Evolutionary conservation across 2,888 invertebrate species (phyloP).

Genomic region (Platerodrilus igneus): DNA sequence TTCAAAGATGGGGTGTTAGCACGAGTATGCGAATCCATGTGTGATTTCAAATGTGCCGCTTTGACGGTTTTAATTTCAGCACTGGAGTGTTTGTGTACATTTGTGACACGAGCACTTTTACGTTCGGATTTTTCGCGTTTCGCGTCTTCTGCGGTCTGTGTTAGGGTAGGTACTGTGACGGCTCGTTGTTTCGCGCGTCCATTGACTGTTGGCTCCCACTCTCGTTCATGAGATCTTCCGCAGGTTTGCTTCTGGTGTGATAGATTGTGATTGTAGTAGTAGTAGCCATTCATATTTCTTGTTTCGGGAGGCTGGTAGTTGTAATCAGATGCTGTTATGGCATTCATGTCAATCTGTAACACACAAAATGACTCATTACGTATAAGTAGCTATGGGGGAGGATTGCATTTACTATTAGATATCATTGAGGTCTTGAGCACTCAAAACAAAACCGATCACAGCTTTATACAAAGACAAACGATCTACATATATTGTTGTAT

Average conservation of each 20-base stretch:
- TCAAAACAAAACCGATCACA: background rate
- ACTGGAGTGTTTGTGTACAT: slow-evolving; percentile 15
- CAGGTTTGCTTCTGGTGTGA: slow-evolving; percentile 33
- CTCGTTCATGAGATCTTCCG: slow-evolving; percentile 29
- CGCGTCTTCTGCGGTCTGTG: slow-evolving; percentile 33
- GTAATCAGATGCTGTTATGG: slow-evolving; percentile 51
- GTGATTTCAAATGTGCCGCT: slow-evolving; percentile 8
- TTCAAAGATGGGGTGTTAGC: slow-evolving; percentile 18
- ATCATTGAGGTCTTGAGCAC: background rate
- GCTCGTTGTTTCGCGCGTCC: slow-evolving; percentile 36
- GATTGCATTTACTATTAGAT: background rate
- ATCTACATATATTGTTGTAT: too few species aligned
- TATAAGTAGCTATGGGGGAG: background rate
- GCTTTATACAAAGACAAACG: background rate
- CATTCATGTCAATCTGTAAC: slow-evolving; percentile 54
- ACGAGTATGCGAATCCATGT: slow-evolving; percentile 13
- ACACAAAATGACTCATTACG: slow-evolving; percentile 18
- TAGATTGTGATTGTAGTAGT: slow-evolving; percentile 37
- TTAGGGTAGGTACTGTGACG: slow-evolving; percentile 39
- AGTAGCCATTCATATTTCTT: slow-evolving; percentile 42
- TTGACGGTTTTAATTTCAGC: slow-evolving; percentile 12
- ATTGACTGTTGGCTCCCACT: slow-evolving; percentile 42
- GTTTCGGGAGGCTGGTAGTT: slow-evolving; percentile 46
- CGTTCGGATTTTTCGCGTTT: slow-evolving; percentile 26
- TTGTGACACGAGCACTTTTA: slow-evolving; percentile 18